These are phyloP conservation scores for Oenanthe melanoleuca DNA, from an alignment of 2,113 vertebrate genomes.

Conservation along the genomic window DNA sequence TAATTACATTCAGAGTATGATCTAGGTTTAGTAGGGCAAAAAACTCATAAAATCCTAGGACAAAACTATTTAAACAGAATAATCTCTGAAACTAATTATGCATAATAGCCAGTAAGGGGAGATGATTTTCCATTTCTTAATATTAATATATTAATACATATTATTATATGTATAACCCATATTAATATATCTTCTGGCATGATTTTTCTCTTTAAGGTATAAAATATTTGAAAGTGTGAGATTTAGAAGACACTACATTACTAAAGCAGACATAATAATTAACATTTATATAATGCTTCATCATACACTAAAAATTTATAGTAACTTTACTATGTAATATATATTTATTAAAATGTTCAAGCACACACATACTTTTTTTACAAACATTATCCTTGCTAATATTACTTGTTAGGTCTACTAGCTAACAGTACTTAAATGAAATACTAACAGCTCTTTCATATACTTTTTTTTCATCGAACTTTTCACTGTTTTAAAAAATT, in stretches of 20 bases:
- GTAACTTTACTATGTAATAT: background rate
- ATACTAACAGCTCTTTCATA: background rate
- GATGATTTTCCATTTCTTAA: slow-evolving; percentile 26
- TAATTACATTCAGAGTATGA: slow-evolving; percentile 43
- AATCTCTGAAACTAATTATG: slow-evolving; percentile 50
- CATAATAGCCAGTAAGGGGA: slow-evolving; percentile 14
- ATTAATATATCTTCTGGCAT: slow-evolving; percentile 1
- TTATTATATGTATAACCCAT: background rate
- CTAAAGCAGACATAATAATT: slow-evolving; percentile 10
- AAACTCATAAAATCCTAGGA: slow-evolving; percentile 53
- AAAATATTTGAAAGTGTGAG: slow-evolving; percentile 7
- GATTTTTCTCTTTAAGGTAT: slow-evolving; percentile 7
- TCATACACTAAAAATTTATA: slow-evolving; percentile 11
- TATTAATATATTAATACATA: background rate
- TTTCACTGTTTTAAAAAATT: background rate
- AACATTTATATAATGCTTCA: background rate
- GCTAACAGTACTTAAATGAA: background rate
- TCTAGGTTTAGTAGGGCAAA: slow-evolving; percentile 36
- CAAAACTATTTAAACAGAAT: slow-evolving; percentile 53
- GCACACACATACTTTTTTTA: background rate
- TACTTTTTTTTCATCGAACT: background rate
- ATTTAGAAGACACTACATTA: background rate
- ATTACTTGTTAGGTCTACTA: background rate
- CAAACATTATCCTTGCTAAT: background rate
- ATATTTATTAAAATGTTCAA: background rate